Evolutionary conservation across 2,888 invertebrate species (phyloP).

Genomic region (Malachius bipustulatus): DNA sequence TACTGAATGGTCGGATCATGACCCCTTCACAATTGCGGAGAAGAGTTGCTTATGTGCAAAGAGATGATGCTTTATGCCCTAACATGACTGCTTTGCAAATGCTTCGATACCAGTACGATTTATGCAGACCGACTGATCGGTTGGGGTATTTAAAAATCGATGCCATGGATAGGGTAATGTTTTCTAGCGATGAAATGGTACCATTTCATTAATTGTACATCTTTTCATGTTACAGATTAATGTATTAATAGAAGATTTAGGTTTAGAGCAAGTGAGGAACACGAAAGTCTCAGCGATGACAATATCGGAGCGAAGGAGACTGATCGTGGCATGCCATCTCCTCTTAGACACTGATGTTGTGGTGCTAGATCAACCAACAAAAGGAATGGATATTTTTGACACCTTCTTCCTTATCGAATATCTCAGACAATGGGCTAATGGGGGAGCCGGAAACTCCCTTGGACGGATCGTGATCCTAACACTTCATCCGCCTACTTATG

Average conservation of each 20-base stretch:
- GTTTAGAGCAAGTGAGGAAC: slow-evolving; percentile 78
- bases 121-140: slow-evolving; percentile 52
- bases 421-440: slow-evolving; percentile 75
- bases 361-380: slow-evolving; percentile 77
- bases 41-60: slow-evolving; percentile 63
- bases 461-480: slow-evolving; percentile 82
- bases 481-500: slow-evolving; percentile 87
- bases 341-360: slow-evolving; percentile 77
- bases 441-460: slow-evolving; percentile 34
- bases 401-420: slow-evolving; percentile 92
- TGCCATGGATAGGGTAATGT: slow-evolving; percentile 56
- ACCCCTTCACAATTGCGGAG: slow-evolving; percentile 56
- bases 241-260: slow-evolving; percentile 81
- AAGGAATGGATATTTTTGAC: slow-evolving; percentile 89
- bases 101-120: slow-evolving; percentile 68
- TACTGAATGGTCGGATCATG: slow-evolving; percentile 78
- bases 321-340: slow-evolving; percentile 83
- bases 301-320: slow-evolving; percentile 72
- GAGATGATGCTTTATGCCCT: slow-evolving; percentile 66
- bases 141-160: slow-evolving; percentile 56
- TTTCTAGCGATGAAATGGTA: not conserved
- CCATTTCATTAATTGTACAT: too few species aligned
- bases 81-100: slow-evolving; percentile 86
- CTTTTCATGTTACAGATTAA: slow-evolving; percentile 71
- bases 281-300: slow-evolving; percentile 78